Evolutionary conservation across 2,888 invertebrate genomes (phyloP), one percentile per base, ranked within the genome.

Genomic region (Trachelus iudaicus): DNA sequence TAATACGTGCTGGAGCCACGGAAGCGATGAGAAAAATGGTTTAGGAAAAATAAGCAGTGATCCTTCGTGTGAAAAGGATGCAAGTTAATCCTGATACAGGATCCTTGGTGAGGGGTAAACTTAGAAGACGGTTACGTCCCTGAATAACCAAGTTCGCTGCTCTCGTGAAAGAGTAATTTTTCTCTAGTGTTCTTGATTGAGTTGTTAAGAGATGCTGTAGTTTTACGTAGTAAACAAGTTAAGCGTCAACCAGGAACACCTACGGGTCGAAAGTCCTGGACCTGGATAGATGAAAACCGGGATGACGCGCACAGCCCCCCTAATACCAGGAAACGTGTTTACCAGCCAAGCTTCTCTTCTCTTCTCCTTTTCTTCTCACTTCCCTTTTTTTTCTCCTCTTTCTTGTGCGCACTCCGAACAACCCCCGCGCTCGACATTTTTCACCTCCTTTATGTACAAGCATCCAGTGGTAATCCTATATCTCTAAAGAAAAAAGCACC

Each of bases 161-260:
- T 12, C 34, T 34, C 69, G 30, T 23, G 34, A 56, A 33, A 33
- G 77, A 75, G 69, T 75, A 75, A 37, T 69, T 69, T 77, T 77
- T 35, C 69, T 34, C 37, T 34, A 77, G 75, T 34, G 75, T 69
- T 35, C 74, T 75, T 75, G 69, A 77, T 75, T 75, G 69, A 69
- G 75, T 75, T 75, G 12, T 69, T 69, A 69, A 68, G 35, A 75
- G 69, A 75, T 69, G 33, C 30, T 40, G 69, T 75, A 34, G 69
- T 75, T 69, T 69, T 74, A 31, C 33, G 69, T 74, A 34, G 74
- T 74, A 74, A 34, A 74, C 74, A 74, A 74, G 35, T 74, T 74
- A 74, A 74, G 74, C 74, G 74, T 15, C 34, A 34, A 23, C 37
- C 30, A 34, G 6, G 74, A 74, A 74, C 74, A 74, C 35, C 74